phyloP scores from a whole-genome alignment of 2,888 invertebrate species.

The Flexamia atlantica region DNA sequence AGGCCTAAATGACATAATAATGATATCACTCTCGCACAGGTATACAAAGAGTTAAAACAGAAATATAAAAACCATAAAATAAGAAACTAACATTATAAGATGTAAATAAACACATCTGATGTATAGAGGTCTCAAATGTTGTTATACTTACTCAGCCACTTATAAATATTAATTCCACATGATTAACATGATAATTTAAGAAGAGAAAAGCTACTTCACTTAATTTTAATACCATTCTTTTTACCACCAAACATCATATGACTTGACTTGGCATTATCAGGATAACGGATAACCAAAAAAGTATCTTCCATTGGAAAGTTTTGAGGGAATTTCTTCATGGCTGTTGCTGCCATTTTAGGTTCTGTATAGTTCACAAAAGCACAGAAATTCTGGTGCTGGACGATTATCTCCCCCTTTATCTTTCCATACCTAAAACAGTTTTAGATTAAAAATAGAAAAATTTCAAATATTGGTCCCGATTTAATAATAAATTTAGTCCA shows the following conservation, averaged over 20 bases:
- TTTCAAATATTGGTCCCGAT: too few relatives aligned
- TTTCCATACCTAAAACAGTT: conserved; percentile 56
- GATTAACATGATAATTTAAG: neutral
- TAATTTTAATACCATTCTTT: conserved; percentile 50
- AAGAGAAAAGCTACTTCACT: conserved; percentile 18
- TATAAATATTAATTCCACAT: neutral
- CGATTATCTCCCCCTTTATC: conserved; percentile 59
- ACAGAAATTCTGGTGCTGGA: conserved; percentile 60
- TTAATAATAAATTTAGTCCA: too few relatives aligned
- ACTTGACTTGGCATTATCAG: conserved; percentile 43
- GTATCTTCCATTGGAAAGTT: conserved; percentile 33
- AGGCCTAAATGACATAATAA: too few relatives aligned
- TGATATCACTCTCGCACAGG: too few relatives aligned
- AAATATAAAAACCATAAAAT: too few relatives aligned
- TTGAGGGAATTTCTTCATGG: conserved; percentile 55
- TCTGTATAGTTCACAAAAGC: conserved; percentile 61
- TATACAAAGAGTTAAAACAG: too few relatives aligned
- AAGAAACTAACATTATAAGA: too few relatives aligned
- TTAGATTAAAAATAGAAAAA: neutral
- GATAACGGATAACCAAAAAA: conserved; percentile 54
- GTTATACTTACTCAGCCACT: too few relatives aligned
- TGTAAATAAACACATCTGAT: too few relatives aligned
- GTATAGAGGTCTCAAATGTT: too few relatives aligned
- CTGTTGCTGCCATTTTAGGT: conserved; percentile 47
- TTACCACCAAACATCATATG: conserved; percentile 37